Base-by-base conservation (phyloP, 2,888 invertebrate species). In the Drosophila subsilvestris region DNA sequence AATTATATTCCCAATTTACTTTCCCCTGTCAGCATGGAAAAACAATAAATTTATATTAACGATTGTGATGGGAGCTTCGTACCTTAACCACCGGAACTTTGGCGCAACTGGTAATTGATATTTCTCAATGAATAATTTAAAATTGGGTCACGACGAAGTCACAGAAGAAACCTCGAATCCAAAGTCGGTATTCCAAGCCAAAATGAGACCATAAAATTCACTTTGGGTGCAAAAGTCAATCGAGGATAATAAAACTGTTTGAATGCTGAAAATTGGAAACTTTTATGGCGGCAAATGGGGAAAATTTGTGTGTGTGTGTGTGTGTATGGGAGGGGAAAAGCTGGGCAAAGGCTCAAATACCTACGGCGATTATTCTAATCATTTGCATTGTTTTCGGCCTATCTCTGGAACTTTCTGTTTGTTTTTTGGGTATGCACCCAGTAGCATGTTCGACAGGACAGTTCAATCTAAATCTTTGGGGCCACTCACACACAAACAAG, bases 361-460 rank as follows among this genome's bases (percentile, higher is more conserved):
- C 88, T 78, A 56, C 48, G 67, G 83, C 88, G 74, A 82, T 89
- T 86, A 89, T 88, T 88, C 89, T 76, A 77, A 88, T 89, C 88
- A 86, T 77, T 89, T 80, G 80, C 69, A 63, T 65, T 80, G 70
- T 63, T 58, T 74, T 53, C 17, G 66, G 59, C 54, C 69, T 66
- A 74, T 67, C 65, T 42, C 32, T 29, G 66, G 18, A 32, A 25
- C 47, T 37, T 44, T 29, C 17, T n/a, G 22, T 29, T 18, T 9
- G 22, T 12, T 48, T 25, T 25, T 18, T 18, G 58, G 20, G 18
- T 25, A 17, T 29, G 9, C 17, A 17, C 32, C 32, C 44, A 57
- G 37, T 76, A 83, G 80, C 86, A 81, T 77, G 75, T 80, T 75
- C 79, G 86, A 86, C 89, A 89, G 85, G 86, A 86, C 89, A 89